Evolutionary conservation across 2,797 vertebrate species (phyloP).

Genomic region (Masticophis lateralis): DNA sequence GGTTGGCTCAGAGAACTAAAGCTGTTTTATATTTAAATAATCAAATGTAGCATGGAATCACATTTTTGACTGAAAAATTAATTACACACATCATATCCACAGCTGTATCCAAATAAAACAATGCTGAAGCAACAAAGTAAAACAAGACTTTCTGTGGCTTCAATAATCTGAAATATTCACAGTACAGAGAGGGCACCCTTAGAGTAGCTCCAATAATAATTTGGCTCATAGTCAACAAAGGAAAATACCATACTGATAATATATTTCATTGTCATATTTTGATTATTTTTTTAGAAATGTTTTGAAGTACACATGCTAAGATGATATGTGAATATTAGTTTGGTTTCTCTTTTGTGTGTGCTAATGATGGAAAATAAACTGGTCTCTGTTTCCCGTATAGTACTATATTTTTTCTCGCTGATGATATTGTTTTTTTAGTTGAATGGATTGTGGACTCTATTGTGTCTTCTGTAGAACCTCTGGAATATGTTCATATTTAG

Average conservation of each 20-base stretch:
- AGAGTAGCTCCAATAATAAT: constrained; percentile 13
- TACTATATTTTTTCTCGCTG: background rate
- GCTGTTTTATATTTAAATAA: constrained; percentile 75
- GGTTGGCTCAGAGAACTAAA: constrained; percentile 72
- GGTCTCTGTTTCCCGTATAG: background rate
- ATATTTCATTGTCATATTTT: background rate
- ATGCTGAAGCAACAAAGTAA: constrained; percentile 38
- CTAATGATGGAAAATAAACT: background rate
- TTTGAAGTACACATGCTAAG: background rate
- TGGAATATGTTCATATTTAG: background rate
- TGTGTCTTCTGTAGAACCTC: background rate
- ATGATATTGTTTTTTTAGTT: background rate
- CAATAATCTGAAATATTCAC: constrained; percentile 49
- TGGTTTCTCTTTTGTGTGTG: constrained; percentile 22
- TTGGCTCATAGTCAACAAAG: constrained; percentile 13
- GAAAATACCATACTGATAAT: constrained; percentile 21
- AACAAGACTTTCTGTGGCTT: constrained; percentile 50
- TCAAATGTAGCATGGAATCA: constrained; percentile 70
- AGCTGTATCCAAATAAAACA: constrained; percentile 68
- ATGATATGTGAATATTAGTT: constrained; percentile 1
- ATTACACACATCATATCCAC: constrained; percentile 71
- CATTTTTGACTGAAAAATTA: constrained; percentile 73
- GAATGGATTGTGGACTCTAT: background rate
- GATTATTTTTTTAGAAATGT: constrained; percentile 33
- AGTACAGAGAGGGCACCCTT: constrained; percentile 37